These are phyloP conservation scores for Mimumesa dahlbomi DNA, from an alignment of 2,888 invertebrate species.

Conservation along the genomic window DNA sequence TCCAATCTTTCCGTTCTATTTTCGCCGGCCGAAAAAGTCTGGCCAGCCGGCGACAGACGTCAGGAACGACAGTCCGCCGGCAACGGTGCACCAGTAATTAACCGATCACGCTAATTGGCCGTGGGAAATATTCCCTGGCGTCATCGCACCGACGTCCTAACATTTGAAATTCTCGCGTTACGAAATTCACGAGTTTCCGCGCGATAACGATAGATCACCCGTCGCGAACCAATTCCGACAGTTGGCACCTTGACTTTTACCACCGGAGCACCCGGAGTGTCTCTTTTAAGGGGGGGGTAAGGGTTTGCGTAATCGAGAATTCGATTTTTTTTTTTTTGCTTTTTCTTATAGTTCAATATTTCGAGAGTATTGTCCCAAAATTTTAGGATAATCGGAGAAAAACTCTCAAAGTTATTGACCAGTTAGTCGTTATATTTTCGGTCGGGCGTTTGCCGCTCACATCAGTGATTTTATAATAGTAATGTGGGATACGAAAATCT, in stretches of 20 bases:
- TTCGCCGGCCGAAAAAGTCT: conserved; percentile 9
- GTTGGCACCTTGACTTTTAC: not conserved
- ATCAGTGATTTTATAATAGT: too few relatives aligned
- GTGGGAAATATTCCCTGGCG: not conserved
- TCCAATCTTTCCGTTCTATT: conserved; percentile 46
- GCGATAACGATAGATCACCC: not conserved
- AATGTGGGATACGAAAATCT: too few relatives aligned
- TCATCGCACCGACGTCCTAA: not conserved
- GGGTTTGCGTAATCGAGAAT: too few relatives aligned
- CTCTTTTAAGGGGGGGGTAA: too few relatives aligned
- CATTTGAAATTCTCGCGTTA: not conserved
- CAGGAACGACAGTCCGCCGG: not conserved
- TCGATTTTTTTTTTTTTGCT: too few relatives aligned
- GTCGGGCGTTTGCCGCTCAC: too few relatives aligned
- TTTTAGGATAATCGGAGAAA: too few relatives aligned
- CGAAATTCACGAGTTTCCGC: not conserved
- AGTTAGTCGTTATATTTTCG: too few relatives aligned
- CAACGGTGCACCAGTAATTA: not conserved
- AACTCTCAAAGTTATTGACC: too few relatives aligned
- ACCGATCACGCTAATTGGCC: not conserved
- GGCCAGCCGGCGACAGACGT: conserved; percentile 5
- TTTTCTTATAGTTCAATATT: too few relatives aligned
- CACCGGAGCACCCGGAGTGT: too few relatives aligned
- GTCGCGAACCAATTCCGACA: not conserved
- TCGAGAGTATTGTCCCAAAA: too few relatives aligned